Conservation (phyloP, 2,113 vertebrate species). For the Equus quagga region DNA sequence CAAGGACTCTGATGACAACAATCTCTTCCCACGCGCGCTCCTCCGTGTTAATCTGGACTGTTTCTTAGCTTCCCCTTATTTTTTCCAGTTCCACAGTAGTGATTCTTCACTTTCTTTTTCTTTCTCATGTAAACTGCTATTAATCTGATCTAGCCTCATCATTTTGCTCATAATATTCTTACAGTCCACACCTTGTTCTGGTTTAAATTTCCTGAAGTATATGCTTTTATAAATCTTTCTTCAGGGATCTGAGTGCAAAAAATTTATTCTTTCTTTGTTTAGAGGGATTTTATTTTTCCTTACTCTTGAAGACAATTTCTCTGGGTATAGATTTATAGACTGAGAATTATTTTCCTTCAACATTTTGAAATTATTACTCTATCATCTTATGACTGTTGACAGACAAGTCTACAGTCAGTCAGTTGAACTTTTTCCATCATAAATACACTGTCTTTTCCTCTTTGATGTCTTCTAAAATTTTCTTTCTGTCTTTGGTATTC, state of each 20-base stretch:
- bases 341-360: neutral
- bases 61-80: neutral
- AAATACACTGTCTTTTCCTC: conserved; percentile 8
- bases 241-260: neutral
- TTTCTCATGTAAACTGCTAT: neutral
- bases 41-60: neutral
- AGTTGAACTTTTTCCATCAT: neutral
- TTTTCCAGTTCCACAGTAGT: neutral
- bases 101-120: neutral
- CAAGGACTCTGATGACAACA: neutral
- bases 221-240: conserved; percentile 20
- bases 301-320: neutral
- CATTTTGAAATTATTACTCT: conserved; percentile 24
- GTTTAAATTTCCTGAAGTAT: neutral
- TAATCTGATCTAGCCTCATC: neutral
- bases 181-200: neutral
- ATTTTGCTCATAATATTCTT: neutral
- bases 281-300: neutral
- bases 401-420: neutral
- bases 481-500: neutral
- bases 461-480: neutral
- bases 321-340: neutral
- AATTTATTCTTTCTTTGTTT: neutral
- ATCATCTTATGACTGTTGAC: neutral
- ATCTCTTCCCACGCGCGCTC: neutral